Percentiles rank a stretch among this genome's conserved stretches.
Evolutionary conservation across 1,140 invertebrate genomes (phyloP).

Genomic region (Agrilus planipennis): DNA sequence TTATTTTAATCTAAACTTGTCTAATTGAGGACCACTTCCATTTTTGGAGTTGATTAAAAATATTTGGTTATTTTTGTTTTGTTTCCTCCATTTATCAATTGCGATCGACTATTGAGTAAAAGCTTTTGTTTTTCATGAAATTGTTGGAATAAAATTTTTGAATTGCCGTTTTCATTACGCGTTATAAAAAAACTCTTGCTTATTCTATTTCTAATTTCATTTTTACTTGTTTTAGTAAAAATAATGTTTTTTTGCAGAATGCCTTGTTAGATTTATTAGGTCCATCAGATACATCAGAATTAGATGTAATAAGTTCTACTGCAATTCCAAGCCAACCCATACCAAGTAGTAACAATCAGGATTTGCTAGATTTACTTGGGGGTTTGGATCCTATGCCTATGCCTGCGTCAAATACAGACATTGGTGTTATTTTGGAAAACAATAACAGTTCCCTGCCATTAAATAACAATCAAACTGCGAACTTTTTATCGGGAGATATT

Average conservation of each 20-base stretch:
- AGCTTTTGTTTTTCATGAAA: too few species aligned
- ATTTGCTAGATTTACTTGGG: conserved; percentile 78
- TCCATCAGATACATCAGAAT: conserved; percentile 56
- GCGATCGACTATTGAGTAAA: too few species aligned
- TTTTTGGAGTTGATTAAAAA: neutral
- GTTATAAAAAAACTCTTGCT: neutral
- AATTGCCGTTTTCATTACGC: neutral
- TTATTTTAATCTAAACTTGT: too few species aligned
- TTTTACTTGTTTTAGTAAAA: too few species aligned
- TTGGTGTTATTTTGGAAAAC: conserved; percentile 32
- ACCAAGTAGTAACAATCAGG: conserved; percentile 52
- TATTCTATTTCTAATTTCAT: neutral
- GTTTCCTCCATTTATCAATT: too few species aligned
- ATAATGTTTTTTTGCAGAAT: conserved; percentile 44
- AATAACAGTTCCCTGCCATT: conserved; percentile 28
- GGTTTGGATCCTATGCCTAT: conserved; percentile 40
- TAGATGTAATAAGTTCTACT: conserved; percentile 52
- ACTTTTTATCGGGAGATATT: conserved; percentile 51
- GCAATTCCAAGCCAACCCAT: conserved; percentile 32
- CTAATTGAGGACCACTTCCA: too few species aligned
- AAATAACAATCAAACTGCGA: conserved; percentile 33
- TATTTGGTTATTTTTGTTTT: neutral
- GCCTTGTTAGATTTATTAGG: conserved; percentile 63
- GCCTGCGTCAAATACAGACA: conserved; percentile 26
- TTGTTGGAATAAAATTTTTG: too few species aligned